Conservation (phyloP, 2,888 invertebrate species). For the Eugnorisma glareosa region DNA sequence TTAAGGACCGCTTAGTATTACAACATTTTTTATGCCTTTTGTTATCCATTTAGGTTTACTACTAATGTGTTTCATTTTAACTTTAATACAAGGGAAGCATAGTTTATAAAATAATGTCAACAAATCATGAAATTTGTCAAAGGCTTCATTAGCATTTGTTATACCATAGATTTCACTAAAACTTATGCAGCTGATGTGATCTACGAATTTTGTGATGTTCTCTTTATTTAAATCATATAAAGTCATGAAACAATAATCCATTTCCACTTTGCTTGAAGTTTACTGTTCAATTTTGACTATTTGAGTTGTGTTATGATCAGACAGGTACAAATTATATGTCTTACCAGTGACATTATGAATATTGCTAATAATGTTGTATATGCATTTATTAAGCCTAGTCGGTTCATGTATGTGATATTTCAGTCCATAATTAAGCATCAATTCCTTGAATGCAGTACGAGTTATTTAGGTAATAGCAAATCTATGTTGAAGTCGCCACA, state of each 20-base stretch:
- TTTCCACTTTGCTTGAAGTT: neutral
- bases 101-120: too few species aligned
- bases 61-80: too few species aligned
- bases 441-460: neutral
- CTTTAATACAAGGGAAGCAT: too few species aligned
- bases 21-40: too few species aligned
- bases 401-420: slow-evolving; percentile 1
- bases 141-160: too few species aligned
- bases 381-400: slow-evolving; percentile 17
- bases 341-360: neutral
- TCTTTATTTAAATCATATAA: slow-evolving; percentile 7
- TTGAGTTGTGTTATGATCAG: slow-evolving; percentile 18
- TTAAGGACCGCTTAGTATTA: too few species aligned
- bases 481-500: too few species aligned
- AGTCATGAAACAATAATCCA: slow-evolving; percentile 1
- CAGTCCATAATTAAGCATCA: slow-evolving; percentile 7
- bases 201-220: neutral
- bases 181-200: slow-evolving; percentile 1
- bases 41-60: too few species aligned
- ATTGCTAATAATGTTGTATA: slow-evolving; percentile 12
- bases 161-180: too few species aligned
- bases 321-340: slow-evolving; percentile 4
- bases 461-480: neutral
- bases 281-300: neutral
- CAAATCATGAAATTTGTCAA: too few species aligned